These are phyloP conservation scores for Cheilosia variabilis DNA, from an alignment of 2,888 invertebrate genomes.

Conservation along the genomic window DNA sequence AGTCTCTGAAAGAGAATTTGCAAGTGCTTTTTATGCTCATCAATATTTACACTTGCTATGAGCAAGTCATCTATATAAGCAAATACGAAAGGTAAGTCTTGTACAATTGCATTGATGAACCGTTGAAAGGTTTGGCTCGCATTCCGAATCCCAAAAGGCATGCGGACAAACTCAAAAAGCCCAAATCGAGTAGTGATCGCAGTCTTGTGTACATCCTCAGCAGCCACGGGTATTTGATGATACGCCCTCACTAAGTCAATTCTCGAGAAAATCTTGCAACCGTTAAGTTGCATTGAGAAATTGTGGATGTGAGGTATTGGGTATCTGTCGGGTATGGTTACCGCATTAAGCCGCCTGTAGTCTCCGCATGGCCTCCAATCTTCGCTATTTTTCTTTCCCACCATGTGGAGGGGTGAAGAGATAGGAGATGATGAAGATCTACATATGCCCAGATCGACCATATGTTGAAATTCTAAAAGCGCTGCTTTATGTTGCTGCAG, in stretches of 20 bases:
- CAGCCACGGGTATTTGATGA: slow-evolving; percentile 79
- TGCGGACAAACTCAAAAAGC: slow-evolving; percentile 78
- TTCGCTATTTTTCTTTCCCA: slow-evolving; percentile 24
- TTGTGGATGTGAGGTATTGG: too few species aligned
- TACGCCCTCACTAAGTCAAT: slow-evolving; percentile 34
- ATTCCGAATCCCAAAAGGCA: slow-evolving; percentile 78
- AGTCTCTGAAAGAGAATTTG: slow-evolving; percentile 67
- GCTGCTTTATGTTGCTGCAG: slow-evolving; percentile 39
- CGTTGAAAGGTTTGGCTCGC: slow-evolving; percentile 48
- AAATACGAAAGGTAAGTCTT: slow-evolving; percentile 52
- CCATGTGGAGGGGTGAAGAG: slow-evolving; percentile 56
- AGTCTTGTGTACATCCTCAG: slow-evolving; percentile 13
- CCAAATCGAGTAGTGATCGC: slow-evolving; percentile 79
- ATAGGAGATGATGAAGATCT: slow-evolving; percentile 31
- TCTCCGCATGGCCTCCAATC: slow-evolving; percentile 44
- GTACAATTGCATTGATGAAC: slow-evolving; percentile 68
- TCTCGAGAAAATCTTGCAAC: slow-evolving; percentile 32
- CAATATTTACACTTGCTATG: too few species aligned
- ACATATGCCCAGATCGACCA: slow-evolving; percentile 46
- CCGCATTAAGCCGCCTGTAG: slow-evolving; percentile 31
- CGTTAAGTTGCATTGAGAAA: slow-evolving; percentile 27
- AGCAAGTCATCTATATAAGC: slow-evolving; percentile 77
- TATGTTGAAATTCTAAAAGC: slow-evolving; percentile 46
- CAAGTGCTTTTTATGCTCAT: slow-evolving; percentile 73
- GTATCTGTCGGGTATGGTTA: slow-evolving; percentile 33